Evolutionary conservation across 2,888 invertebrate species (phyloP), one percentile per base, ranked within the genome.

Genomic region (Seira ritae): DNA sequence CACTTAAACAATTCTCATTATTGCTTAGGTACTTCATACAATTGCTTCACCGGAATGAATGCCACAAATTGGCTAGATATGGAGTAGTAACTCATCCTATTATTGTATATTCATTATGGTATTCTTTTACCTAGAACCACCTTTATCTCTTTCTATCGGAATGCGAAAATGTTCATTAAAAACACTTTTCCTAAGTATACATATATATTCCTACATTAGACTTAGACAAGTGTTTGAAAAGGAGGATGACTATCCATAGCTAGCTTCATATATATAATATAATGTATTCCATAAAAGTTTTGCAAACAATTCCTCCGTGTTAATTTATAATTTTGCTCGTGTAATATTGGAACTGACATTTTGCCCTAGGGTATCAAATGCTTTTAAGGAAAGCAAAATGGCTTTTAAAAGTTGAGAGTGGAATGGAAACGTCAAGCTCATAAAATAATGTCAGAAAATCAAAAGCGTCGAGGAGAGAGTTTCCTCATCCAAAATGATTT

Each of bases 1-100:
- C 62, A 62, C 62, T 62, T 62, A 62, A 62, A 62, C 62, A 19
- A 62, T 62, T 62, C 62, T 62, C 62, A 62, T 19, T 50, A 50
- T 50, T 12, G 15, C 50, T 50, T 50, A 50, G 50, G 15, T 15
- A 62, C 62, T 62, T 20, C 22, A 20, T 10, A 31, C 31, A 31
- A 31, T 31, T 31, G 31, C 8, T 31, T 31, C 31, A n/a, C 4
- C 20, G n/a, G 22, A 62, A 62, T 62, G 22, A 62, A 12, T 12
- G 19, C 62, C 62, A 22, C 62, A 62, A 62, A 62, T 62, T 62
- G 22, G 62, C 62, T 62, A 62, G 10, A 62, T 62, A 20, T 15
- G 12, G 17, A 55, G 55, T 55, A 55, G 6, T 42, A 55, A 3
- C 15, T 55, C 55, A 55, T 12, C 55, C 55, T 31, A 31, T 4